phyloP scores from a whole-genome alignment of 2,888 invertebrate species.

The Melanophora roralis region DNA sequence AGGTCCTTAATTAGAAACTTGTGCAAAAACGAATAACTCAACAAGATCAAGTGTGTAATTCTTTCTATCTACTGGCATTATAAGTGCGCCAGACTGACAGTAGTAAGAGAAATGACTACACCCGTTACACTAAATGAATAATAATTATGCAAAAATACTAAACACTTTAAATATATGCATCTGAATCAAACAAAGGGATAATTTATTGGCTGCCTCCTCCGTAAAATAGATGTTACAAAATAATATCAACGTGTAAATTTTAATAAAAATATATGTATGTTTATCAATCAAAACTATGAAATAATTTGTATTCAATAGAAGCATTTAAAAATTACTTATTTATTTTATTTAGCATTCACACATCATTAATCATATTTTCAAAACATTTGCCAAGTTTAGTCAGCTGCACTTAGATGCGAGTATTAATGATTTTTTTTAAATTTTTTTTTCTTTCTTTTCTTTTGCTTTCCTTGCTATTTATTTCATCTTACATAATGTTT shows the following conservation, averaged over 20 bases:
- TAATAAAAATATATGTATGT: too few relatives aligned
- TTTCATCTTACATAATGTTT: too few relatives aligned
- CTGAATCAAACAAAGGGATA: too few relatives aligned
- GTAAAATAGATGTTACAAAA: background rate
- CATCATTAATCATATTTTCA: conserved; percentile 31
- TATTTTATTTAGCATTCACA: conserved; percentile 23
- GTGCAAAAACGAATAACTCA: too few relatives aligned
- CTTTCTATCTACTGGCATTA: conserved; percentile 31
- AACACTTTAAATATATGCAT: background rate
- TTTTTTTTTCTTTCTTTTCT: conserved; percentile 35
- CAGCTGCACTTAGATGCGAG: conserved; percentile 10
- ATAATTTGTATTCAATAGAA: conserved; percentile 23
- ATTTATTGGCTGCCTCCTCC: too few relatives aligned
- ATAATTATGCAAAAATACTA: background rate
- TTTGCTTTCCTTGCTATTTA: too few relatives aligned
- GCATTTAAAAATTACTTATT: conserved; percentile 30
- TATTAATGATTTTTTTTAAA: background rate
- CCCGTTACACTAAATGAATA: conserved; percentile 20
- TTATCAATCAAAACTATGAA: too few relatives aligned
- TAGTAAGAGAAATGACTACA: conserved; percentile 25
- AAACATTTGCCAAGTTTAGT: background rate
- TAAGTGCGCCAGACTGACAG: conserved; percentile 42
- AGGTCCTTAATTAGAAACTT: too few relatives aligned
- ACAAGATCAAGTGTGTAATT: background rate
- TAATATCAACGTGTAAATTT: background rate